These are phyloP conservation scores for Mesopsocus fuscifrons DNA, from an alignment of 2,888 invertebrate species.

Conservation along the genomic window DNA sequence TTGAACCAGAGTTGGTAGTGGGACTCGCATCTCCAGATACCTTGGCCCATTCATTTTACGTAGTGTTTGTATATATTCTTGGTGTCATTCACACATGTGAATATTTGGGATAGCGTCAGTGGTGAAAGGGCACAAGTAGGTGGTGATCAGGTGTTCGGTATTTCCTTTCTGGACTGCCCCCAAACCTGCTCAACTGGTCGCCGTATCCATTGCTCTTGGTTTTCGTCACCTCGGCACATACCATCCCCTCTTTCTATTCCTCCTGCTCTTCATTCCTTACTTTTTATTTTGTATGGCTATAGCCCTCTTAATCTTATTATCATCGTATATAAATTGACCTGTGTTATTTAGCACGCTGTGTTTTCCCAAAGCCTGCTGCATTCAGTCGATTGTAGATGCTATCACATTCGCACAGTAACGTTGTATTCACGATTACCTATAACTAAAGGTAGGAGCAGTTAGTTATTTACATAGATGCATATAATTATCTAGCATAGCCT, in stretches of 20 bases:
- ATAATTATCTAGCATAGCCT: too few relatives aligned
- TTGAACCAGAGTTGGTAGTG: too few relatives aligned
- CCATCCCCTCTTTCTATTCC: conserved; percentile 12
- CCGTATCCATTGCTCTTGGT: not conserved
- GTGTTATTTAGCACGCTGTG: too few relatives aligned
- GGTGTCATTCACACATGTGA: not conserved
- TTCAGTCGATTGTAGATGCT: too few relatives aligned
- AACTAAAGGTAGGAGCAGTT: too few relatives aligned
- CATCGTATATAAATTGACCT: not conserved
- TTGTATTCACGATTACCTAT: too few relatives aligned
- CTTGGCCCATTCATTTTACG: not conserved
- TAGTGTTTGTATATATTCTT: not conserved
- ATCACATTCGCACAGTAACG: too few relatives aligned
- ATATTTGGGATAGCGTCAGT: not conserved
- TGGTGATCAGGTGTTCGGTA: not conserved
- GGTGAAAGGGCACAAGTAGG: not conserved
- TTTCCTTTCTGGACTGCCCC: not conserved
- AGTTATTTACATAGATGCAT: too few relatives aligned
- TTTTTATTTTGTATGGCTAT: conserved; percentile 5
- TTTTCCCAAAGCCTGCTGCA: too few relatives aligned
- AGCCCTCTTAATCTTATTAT: not conserved
- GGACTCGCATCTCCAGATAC: too few relatives aligned
- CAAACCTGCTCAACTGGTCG: not conserved
- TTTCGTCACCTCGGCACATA: conserved; percentile 10
- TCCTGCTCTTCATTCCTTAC: conserved; percentile 8